A percentile compares a stretch with the other conserved stretches of the same genome.
These are phyloP conservation scores for Onthophagus sagittarius DNA, from an alignment of 2,888 invertebrate genomes.

Conservation along the genomic window DNA sequence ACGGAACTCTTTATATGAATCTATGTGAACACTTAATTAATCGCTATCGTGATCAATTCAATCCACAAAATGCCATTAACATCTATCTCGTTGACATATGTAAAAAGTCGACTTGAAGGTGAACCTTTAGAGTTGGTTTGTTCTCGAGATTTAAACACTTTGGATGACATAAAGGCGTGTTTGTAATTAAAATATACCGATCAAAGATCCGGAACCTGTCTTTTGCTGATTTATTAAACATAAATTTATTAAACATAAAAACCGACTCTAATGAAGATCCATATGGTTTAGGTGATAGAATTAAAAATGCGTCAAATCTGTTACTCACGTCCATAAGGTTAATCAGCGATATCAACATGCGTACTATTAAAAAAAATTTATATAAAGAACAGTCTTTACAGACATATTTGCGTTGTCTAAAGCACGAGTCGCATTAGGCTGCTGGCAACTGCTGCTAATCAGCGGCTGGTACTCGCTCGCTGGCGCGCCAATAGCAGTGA, in stretches of 20 bases:
- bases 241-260: background rate
- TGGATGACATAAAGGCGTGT: background rate
- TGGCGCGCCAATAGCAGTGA: no score
- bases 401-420: background rate
- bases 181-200: background rate
- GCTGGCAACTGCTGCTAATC: no score
- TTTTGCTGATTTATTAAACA: background rate
- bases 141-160: background rate
- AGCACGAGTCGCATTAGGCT: no score
- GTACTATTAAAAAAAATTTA: background rate
- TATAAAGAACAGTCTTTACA: background rate
- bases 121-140: background rate
- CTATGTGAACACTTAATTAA: background rate
- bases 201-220: background rate
- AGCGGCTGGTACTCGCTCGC: no score
- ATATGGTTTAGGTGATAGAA: background rate
- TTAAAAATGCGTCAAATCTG: background rate
- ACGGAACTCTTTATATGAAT: background rate
- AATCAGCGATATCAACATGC: background rate
- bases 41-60: background rate
- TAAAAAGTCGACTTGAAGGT: background rate
- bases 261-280: background rate
- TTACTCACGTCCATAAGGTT: background rate
- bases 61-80: background rate
- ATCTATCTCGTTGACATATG: background rate